Conservation (phyloP, 2,888 invertebrate genomes). For the Seira ritae region DNA sequence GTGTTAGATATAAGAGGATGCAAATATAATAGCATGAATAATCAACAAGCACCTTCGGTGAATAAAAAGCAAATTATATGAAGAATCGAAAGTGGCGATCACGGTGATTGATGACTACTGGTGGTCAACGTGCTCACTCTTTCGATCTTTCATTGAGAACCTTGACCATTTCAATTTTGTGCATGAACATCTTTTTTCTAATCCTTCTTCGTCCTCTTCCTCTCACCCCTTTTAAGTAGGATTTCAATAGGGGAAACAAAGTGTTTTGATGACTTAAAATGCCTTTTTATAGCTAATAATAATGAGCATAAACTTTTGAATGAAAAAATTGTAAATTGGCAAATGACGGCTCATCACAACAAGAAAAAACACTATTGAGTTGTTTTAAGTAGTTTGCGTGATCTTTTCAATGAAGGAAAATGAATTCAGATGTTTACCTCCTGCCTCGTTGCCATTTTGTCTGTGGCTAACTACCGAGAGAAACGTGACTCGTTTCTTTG, state of each 20-base stretch:
- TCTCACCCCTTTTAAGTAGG: neutral
- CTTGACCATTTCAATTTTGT: conserved; percentile 35
- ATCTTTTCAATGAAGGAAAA: too few species aligned
- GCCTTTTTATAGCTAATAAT: too few species aligned
- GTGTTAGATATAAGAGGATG: neutral
- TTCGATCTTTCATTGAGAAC: conserved; percentile 6
- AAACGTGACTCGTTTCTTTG: too few species aligned
- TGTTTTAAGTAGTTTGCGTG: too few species aligned
- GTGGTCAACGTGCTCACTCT: conserved; percentile 33
- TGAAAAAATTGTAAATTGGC: too few species aligned
- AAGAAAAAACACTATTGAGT: too few species aligned
- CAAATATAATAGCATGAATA: conserved; percentile 2
- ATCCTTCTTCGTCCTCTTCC: neutral
- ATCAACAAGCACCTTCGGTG: conserved; percentile 1
- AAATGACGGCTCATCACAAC: too few species aligned
- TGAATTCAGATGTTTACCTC: too few species aligned
- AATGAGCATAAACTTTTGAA: neutral
- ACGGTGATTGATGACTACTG: conserved; percentile 19
- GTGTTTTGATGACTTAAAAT: neutral
- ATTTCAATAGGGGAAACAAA: neutral
- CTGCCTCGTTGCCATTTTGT: too few species aligned
- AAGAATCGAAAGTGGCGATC: conserved; percentile 7
- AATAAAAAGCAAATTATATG: neutral
- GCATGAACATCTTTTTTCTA: conserved; percentile 20
- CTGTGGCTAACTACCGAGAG: too few species aligned